Evolutionary conservation across 2,797 vertebrate species (phyloP).

Genomic region (Lagocephalus sceleratus): DNA sequence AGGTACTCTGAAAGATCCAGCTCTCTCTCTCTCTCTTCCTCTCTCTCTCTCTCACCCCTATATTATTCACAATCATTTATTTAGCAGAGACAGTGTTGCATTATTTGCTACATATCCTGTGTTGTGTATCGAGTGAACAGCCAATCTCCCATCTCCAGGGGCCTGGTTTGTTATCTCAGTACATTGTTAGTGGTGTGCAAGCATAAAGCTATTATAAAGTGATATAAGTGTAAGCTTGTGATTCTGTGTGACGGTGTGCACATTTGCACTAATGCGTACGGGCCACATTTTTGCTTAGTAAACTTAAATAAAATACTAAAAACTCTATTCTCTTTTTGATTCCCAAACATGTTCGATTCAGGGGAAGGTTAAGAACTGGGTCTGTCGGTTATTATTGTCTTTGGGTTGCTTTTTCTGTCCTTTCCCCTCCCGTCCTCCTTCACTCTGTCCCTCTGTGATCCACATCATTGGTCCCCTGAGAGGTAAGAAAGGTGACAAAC

Average conservation of each 20-base stretch:
- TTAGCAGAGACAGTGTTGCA: conserved; percentile 54
- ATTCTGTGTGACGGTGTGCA: conserved; percentile 7
- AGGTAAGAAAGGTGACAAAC: conserved; percentile 74
- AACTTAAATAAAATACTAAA: background rate
- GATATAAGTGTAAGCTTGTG: background rate
- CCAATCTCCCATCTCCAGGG: conserved; percentile 49
- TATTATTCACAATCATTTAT: conserved; percentile 56
- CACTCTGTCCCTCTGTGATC: conserved; percentile 64
- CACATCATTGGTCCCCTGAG: conserved; percentile 72
- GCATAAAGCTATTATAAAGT: conserved; percentile 43
- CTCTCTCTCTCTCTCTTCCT: conserved; percentile 19
- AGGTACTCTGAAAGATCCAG: conserved; percentile 57
- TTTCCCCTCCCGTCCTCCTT: conserved; percentile 37
- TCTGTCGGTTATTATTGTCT: conserved; percentile 33
- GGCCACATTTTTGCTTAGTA: conserved; percentile 10
- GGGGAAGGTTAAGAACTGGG: conserved; percentile 39
- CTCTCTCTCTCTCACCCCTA: conserved; percentile 5
- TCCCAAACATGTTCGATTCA: conserved; percentile 35
- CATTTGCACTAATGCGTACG: conserved; percentile 8
- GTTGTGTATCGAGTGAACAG: conserved; percentile 53
- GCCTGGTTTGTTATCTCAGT: conserved; percentile 54
- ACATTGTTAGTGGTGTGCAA: conserved; percentile 27
- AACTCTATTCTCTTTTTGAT: no score
- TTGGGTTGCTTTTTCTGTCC: conserved; percentile 54
- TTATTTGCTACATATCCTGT: conserved; percentile 57